phyloP scores from a whole-genome alignment of 2,888 invertebrate species.

The Sesia bembeciformis region DNA sequence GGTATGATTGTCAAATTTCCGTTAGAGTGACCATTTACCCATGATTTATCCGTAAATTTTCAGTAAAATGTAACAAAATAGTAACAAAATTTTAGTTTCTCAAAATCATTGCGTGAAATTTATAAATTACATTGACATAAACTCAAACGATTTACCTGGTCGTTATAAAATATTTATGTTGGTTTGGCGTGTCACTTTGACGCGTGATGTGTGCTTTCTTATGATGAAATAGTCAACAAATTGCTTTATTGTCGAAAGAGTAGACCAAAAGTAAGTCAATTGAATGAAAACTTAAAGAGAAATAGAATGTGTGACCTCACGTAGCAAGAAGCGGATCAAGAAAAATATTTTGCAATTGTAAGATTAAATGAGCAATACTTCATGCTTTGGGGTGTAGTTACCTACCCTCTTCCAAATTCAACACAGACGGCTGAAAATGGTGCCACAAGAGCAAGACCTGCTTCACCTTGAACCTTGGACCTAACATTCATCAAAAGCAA shows the following conservation, averaged over 20 bases:
- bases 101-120: slow-evolving; percentile 14
- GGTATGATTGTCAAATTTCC: no score
- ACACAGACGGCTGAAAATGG: no score
- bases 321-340: no score
- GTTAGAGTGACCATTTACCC: no score
- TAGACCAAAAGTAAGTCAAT: background rate
- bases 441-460: no score
- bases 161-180: slow-evolving; percentile 41
- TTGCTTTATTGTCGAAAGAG: background rate
- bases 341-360: no score
- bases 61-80: slow-evolving; percentile 24
- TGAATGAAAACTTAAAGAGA: background rate
- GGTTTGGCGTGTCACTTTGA: slow-evolving; percentile 59
- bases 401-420: no score
- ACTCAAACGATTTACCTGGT: slow-evolving; percentile 5
- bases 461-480: no score
- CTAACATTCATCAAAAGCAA: no score
- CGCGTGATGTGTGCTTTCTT: slow-evolving; percentile 16
- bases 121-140: slow-evolving; percentile 10
- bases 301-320: no score
- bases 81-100: slow-evolving; percentile 15
- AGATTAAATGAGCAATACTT: no score
- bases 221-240: background rate
- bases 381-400: no score
- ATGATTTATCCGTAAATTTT: slow-evolving; percentile 12